Percentiles rank a stretch among this genome's conserved stretches.
Evolutionary conservation across 2,888 invertebrate species (phyloP).

Genomic region (Autographa pulchrina): DNA sequence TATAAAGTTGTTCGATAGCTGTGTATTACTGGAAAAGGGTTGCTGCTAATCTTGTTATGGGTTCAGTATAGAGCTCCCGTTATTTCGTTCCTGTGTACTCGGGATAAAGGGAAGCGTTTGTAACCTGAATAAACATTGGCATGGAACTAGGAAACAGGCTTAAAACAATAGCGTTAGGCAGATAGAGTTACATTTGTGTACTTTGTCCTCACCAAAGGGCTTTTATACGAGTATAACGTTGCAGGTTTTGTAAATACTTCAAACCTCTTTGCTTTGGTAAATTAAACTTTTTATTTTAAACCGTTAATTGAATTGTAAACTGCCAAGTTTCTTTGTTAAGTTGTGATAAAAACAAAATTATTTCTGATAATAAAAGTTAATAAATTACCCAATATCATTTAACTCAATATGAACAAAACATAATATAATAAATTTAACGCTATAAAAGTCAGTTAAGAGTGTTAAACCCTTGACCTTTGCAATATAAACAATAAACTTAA

Average conservation of each 20-base stretch:
- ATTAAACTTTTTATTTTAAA: no score
- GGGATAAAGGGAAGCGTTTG: conserved; percentile 34
- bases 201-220: neutral
- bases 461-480: conserved; percentile 52
- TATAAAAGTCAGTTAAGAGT: conserved; percentile 34
- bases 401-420: conserved; percentile 16
- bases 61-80: neutral
- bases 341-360: no score
- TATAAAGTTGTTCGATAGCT: neutral
- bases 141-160: conserved; percentile 50
- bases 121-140: conserved; percentile 47
- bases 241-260: neutral
- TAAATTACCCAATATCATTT: conserved; percentile 13
- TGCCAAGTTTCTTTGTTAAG: no score
- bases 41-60: neutral
- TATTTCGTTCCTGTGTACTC: conserved; percentile 7
- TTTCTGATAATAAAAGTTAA: neutral
- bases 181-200: conserved; percentile 16
- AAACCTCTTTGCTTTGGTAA: neutral
- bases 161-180: conserved; percentile 25
- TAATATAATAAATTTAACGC: conserved; percentile 20
- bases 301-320: no score
- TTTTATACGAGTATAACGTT: neutral
- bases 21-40: neutral
- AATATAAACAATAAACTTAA: conserved; percentile 26